Evolutionary conservation across 2,113 vertebrate species (phyloP).

Genomic region (Limanda limanda): DNA sequence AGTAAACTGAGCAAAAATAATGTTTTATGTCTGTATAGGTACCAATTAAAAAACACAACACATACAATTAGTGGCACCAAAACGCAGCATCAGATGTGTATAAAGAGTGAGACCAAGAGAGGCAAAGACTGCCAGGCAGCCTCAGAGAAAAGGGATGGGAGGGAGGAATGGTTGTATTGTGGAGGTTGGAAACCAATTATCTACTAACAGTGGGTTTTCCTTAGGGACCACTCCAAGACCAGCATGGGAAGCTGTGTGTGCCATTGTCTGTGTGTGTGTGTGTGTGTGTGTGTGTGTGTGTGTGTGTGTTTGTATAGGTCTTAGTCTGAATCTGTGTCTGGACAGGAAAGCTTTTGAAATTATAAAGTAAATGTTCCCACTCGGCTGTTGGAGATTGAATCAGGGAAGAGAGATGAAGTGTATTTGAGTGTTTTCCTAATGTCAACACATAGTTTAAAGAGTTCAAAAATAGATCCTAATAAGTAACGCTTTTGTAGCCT

Average conservation of each 20-base stretch:
- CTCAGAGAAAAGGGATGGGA: conserved; percentile 2
- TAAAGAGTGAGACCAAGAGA: neutral
- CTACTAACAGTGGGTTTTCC: conserved; percentile 50
- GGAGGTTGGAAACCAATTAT: conserved; percentile 70
- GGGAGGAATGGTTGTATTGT: conserved; percentile 26
- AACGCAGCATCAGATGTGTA: conserved; percentile 17
- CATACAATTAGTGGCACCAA: conserved; percentile 9
- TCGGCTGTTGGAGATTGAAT: conserved; percentile 13
- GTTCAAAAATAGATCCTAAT: neutral
- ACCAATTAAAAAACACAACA: neutral
- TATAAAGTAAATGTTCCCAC: conserved; percentile 50
- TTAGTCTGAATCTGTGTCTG: conserved; percentile 39
- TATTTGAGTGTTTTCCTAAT: neutral
- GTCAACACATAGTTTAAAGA: neutral
- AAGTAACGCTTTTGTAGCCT: neutral
- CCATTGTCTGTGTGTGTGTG: neutral
- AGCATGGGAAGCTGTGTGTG: conserved; percentile 30
- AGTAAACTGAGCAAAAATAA: neutral
- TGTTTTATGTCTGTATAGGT: conserved; percentile 2
- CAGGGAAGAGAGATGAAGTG: neutral
- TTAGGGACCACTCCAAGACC: conserved; percentile 45
- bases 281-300: conserved; percentile 33
- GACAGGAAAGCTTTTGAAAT: conserved; percentile 54
- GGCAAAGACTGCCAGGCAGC: neutral
- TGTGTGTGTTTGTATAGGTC: conserved; percentile 43